Conservation (phyloP, 2,888 invertebrate species). For the Scrobipalpa atriplicella region DNA sequence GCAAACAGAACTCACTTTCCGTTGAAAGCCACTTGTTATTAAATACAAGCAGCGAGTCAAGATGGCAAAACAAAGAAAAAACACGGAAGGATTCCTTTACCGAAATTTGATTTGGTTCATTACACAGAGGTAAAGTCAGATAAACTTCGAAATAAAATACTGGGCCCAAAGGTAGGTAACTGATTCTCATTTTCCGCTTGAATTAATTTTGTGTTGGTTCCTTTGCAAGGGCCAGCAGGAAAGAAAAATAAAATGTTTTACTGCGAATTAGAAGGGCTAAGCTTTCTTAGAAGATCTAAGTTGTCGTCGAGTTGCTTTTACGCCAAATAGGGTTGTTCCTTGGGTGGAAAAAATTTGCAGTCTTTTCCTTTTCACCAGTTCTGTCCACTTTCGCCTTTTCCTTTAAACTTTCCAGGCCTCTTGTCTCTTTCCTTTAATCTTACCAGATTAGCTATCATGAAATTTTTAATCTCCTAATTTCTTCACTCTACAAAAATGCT, state of each 20-base stretch:
- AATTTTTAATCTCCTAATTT: too few relatives aligned
- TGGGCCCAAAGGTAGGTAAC: constrained; percentile 45
- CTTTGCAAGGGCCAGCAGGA: background rate
- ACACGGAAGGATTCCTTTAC: constrained; percentile 33
- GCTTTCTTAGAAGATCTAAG: constrained; percentile 29
- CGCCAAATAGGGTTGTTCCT: background rate
- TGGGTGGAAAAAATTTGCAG: too few relatives aligned
- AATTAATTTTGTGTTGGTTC: constrained; percentile 47
- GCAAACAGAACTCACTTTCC: background rate
- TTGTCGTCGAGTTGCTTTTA: background rate
- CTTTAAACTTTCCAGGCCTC: too few relatives aligned
- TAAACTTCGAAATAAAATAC: constrained; percentile 44
- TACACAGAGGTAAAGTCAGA: constrained; percentile 48
- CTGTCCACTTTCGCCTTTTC: too few relatives aligned
- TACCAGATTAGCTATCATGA: too few relatives aligned
- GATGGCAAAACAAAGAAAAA: constrained; percentile 42
- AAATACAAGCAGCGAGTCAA: constrained; percentile 15
- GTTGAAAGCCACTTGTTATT: constrained; percentile 10
- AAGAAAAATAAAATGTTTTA: constrained; percentile 1
- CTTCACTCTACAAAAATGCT: too few relatives aligned
- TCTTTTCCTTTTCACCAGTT: too few relatives aligned
- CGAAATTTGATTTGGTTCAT: constrained; percentile 55
- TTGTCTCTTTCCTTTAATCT: too few relatives aligned
- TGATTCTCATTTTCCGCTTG: constrained; percentile 56
- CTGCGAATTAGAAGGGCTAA: constrained; percentile 12